Base-by-base conservation (phyloP, 2,888 invertebrate species). In the Eristalis tenax region DNA sequence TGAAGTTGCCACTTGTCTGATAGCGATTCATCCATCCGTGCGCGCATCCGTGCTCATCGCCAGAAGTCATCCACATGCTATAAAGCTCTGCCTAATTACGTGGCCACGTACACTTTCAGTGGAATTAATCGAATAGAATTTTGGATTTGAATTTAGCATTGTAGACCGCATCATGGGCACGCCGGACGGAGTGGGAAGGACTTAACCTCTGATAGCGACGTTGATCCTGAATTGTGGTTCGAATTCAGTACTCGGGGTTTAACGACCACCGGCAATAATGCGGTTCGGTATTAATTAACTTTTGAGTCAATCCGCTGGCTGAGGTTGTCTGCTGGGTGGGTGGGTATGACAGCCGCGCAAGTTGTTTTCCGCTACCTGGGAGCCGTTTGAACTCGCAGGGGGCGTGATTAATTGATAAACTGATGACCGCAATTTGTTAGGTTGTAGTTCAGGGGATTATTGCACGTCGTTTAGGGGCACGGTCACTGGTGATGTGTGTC, bases 171-270 rank as follows among this genome's bases (percentile, higher is more conserved):
- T 83, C 73, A 82, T 70, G 76, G 69, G 59, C 22, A 1, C 18
- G 23, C 13, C 43, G 65, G 59, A 8, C 4, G 57, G 32, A n/a
- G 57, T 28, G 22, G 11, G 23, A 26, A 59, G 4, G 64, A 69
- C 69, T 81, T 81, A 81, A 28, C 22, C n/a, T 18, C 40, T 75
- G 75, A 82, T 70, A 65, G 43, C 43, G 43, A 75, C 64, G 68
- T 76, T 82, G 82, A 65, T 82, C 76, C 82, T 68, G 63, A 78
- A 77, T 83, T 83, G 71, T 63, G 83, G 83, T 77, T 78, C 63
- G 63, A 70, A 73, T 73, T 66, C 71, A 56, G 40, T 66, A 71
- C 68, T 56, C 23, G 35, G 13, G 38, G 63, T 63, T 59, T 35
- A 73, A 68, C 23, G 65, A 73, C 77, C 83, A 43, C 32, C 56